Percentiles rank a stretch among this genome's conserved stretches.
phyloP scores from a whole-genome alignment of 2,113 vertebrate species.

The Platanista minor region DNA sequence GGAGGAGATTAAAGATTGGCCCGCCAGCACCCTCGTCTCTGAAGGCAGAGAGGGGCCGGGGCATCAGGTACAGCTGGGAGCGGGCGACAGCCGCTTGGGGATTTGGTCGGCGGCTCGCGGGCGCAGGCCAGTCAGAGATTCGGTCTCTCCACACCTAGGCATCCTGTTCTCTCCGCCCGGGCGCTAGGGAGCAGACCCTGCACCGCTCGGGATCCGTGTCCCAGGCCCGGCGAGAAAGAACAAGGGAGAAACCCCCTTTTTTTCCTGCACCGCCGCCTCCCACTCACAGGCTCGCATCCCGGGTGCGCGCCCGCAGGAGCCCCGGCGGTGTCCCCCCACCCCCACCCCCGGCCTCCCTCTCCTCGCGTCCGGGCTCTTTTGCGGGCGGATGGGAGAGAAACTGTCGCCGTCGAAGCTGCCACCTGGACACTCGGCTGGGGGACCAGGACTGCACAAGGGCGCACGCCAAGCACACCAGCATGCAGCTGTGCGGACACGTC shows the following conservation, averaged over 20 bases:
- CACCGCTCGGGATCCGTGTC: neutral
- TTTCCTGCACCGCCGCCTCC: neutral
- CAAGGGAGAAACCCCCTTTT: neutral
- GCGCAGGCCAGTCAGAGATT: neutral
- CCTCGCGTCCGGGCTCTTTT: neutral
- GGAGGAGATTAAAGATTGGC: neutral
- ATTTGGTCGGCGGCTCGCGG: neutral
- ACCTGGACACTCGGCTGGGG: neutral
- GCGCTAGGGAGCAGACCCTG: neutral
- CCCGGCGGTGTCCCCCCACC: neutral
- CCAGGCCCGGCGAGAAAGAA: neutral
- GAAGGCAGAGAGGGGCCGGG: neutral
- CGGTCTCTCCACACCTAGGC: neutral
- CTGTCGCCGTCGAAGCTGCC: neutral
- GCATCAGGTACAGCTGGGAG: neutral
- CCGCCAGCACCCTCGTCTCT: neutral
- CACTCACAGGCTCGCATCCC: neutral
- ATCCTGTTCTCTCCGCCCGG: neutral
- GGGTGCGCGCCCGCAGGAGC: neutral
- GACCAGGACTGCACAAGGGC: neutral
- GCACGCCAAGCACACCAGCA: neutral
- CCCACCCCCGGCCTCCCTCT: neutral
- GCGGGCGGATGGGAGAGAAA: neutral
- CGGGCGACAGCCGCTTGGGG: neutral
- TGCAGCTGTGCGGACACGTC: neutral